Evolutionary conservation across 2,888 invertebrate genomes (phyloP), one percentile per base, ranked within the genome.

Genomic region (Odontomyia ornata): DNA sequence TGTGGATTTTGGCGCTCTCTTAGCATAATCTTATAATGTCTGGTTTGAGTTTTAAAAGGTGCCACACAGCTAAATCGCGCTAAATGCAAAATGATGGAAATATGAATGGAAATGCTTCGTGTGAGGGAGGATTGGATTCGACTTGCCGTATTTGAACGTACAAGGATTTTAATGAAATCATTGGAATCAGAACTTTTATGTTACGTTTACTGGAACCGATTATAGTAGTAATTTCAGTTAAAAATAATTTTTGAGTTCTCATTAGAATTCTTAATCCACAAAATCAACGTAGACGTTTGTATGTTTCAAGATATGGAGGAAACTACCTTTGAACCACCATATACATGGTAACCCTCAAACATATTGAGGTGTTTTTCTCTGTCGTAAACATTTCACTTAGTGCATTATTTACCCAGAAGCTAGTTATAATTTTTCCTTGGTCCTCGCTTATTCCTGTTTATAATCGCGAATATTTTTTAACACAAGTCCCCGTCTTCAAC

Each of bases 371-470:
- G 80, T 80, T 81, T 80, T 80, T 81, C 80, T 79, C 79, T 79
- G 81, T 81, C 81, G 80, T 81, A 81, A 81, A 81, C 81, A 81
- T 81, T 81, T 81, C 80, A 81, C 80, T 81, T 81, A 80, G 79
- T 80, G 80, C 79, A 80, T 80, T 76, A 57, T 76, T 62, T 69
- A 25, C 67, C 57, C 28, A 64, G 56, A 18, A 62, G 18, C 46
- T 46, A 21, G 18, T 21, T 75, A 28, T 65, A 52, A 65, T 76
- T 76, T 76, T 52, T 56, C 23, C 36, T 9, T 23, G 4, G 25
- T 28, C 7, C 15, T 15, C 25, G 36, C 36, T 73, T 21, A 73
- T 60, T 60, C 73, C 36, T 60, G 36, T 57, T 73, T 60, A 57
- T 43, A 57, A 36, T 36, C 60, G 36, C 36, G 27, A 23, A 21